These are phyloP conservation scores for Tromatobia lineatoria DNA, from an alignment of 2,888 invertebrate genomes.

Conservation along the genomic window DNA sequence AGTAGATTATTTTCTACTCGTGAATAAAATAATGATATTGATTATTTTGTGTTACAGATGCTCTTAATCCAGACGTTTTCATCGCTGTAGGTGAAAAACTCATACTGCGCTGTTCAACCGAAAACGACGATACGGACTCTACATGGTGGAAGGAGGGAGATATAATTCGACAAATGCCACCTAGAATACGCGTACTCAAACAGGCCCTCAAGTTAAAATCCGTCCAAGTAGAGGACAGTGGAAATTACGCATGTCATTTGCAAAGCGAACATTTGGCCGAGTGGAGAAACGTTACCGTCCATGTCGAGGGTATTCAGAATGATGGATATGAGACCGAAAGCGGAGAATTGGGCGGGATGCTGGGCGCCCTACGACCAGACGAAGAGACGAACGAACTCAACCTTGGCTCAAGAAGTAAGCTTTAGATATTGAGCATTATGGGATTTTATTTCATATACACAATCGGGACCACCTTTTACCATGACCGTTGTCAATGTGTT, in stretches of 20 bases:
- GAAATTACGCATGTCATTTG: conserved; percentile 78
- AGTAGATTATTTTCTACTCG: background rate
- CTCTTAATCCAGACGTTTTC: conserved; percentile 74
- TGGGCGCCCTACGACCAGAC: conserved; percentile 77
- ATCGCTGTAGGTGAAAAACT: conserved; percentile 78
- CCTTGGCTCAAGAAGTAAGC: conserved; percentile 78
- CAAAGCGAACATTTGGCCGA: conserved; percentile 70
- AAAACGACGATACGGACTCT: conserved; percentile 69
- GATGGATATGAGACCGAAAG: conserved; percentile 78
- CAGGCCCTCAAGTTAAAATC: conserved; percentile 79
- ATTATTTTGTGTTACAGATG: conserved; percentile 72
- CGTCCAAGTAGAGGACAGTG: conserved; percentile 77
- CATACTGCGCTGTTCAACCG: conserved; percentile 76
- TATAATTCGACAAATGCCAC: conserved; percentile 66
- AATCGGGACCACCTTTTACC: too few species aligned
- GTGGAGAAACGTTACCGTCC: conserved; percentile 80
- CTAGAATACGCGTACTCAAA: conserved; percentile 76
- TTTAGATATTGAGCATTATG: background rate
- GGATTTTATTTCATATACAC: background rate
- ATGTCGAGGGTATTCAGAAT: conserved; percentile 77
- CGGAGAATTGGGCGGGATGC: conserved; percentile 73
- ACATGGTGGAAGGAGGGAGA: conserved; percentile 81
- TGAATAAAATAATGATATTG: background rate
- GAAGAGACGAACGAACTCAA: conserved; percentile 83
- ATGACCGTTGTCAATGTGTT: too few species aligned